Evolutionary conservation across 2,113 vertebrate species (phyloP).

Genomic region (Atlantisia rogersi): DNA sequence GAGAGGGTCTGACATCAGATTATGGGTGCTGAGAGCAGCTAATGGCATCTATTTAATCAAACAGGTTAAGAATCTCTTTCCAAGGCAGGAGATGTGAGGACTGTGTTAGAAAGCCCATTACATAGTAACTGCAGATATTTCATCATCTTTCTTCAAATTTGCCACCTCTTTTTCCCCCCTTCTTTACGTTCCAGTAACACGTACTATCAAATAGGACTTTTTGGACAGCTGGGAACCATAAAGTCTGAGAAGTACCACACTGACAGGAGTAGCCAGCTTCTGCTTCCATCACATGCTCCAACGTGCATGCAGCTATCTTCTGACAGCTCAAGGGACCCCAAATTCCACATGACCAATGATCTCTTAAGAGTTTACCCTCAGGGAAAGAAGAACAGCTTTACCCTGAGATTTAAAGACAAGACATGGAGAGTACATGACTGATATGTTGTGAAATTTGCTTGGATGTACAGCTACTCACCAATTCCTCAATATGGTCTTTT

Average conservation of each 20-base stretch:
- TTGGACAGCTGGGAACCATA: not conserved
- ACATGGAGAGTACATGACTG: not conserved
- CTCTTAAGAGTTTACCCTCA: not conserved
- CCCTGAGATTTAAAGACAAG: not conserved
- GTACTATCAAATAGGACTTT: not conserved
- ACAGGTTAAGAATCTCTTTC: not conserved
- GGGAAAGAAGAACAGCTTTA: not conserved
- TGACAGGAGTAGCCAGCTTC: not conserved
- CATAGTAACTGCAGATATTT: not conserved
- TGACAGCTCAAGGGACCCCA: not conserved
- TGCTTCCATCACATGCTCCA: not conserved
- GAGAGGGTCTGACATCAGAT: not conserved
- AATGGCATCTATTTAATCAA: not conserved
- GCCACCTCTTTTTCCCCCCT: not conserved
- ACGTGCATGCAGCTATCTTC: not conserved
- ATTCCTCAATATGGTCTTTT: slow-evolving; percentile 52
- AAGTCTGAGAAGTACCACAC: not conserved
- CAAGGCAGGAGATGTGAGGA: not conserved
- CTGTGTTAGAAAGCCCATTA: not conserved
- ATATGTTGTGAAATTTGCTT: not conserved
- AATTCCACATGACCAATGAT: not conserved
- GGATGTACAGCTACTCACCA: slow-evolving; percentile 44
- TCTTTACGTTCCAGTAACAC: not conserved
- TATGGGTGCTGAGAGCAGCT: not conserved
- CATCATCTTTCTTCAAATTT: not conserved